Evolutionary conservation across 2,113 vertebrate genomes (phyloP).

Genomic region (Eurystomus gularis): DNA sequence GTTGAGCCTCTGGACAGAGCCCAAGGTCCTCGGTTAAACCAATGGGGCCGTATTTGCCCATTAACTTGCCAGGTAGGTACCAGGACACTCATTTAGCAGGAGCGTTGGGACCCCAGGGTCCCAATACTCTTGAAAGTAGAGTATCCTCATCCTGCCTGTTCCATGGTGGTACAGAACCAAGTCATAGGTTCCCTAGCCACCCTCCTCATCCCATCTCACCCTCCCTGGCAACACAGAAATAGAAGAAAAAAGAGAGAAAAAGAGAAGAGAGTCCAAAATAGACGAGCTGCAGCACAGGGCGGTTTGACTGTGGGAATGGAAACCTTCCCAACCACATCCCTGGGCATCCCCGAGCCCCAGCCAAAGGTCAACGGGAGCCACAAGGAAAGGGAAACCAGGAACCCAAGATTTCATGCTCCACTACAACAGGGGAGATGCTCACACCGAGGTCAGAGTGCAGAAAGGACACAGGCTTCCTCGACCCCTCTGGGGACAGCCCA

Average conservation of each 20-base stretch:
- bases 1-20: not conserved
- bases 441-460: fast-evolving
- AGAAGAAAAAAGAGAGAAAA: not conserved
- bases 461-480: not conserved
- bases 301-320: fast-evolving
- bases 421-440: not conserved
- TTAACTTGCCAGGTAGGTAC: not conserved
- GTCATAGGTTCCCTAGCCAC: not conserved
- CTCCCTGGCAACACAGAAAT: not conserved
- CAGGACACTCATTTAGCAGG: not conserved
- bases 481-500: not conserved
- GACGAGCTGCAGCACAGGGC: not conserved
- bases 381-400: not conserved
- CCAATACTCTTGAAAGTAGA: not conserved
- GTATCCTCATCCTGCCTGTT: not conserved
- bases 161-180: fast-evolving
- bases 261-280: not conserved
- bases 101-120: not conserved
- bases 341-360: not conserved
- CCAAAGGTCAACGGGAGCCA: not conserved
- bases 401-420: fast-evolving
- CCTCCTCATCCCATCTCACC: not conserved
- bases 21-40: not conserved
- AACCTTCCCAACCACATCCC: not conserved
- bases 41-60: not conserved